A percentile compares a stretch with the other conserved stretches of the same genome.
Evolutionary conservation across 2,797 vertebrate species (phyloP).

Genomic region (Neosilurus hyrtlii): DNA sequence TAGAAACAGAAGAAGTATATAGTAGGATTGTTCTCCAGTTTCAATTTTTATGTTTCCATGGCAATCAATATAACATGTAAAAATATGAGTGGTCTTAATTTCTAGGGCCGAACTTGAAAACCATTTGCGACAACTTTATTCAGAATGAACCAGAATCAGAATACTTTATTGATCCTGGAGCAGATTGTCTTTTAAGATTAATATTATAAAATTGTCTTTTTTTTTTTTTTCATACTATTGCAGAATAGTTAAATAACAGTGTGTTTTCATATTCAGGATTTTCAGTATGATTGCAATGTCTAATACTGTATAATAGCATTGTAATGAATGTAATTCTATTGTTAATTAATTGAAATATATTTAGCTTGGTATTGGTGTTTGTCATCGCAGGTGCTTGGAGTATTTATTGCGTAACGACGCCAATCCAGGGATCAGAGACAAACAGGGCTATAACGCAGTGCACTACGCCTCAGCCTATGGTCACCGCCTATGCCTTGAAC

Average conservation of each 20-base stretch:
- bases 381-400: constrained; percentile 89
- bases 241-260: not conserved
- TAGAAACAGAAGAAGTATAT: not conserved
- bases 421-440: constrained; percentile 95
- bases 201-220: too few relatives aligned
- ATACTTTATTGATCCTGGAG: too few relatives aligned
- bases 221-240: too few relatives aligned
- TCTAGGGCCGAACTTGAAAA: too few relatives aligned
- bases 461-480: constrained; percentile 97
- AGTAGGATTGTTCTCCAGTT: too few relatives aligned
- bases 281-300: not conserved
- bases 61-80: too few relatives aligned
- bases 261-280: not conserved
- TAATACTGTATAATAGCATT: not conserved
- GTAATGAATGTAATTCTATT: not conserved
- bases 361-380: not conserved
- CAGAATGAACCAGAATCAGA: too few relatives aligned
- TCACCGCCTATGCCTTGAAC: constrained; percentile 92
- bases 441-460: constrained; percentile 96
- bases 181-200: too few relatives aligned
- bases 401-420: constrained; percentile 97
- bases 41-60: too few relatives aligned
- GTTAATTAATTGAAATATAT: not conserved
- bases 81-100: too few relatives aligned
- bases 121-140: too few relatives aligned